phyloP scores from a whole-genome alignment of 2,113 vertebrate species.

The Rynchops niger region DNA sequence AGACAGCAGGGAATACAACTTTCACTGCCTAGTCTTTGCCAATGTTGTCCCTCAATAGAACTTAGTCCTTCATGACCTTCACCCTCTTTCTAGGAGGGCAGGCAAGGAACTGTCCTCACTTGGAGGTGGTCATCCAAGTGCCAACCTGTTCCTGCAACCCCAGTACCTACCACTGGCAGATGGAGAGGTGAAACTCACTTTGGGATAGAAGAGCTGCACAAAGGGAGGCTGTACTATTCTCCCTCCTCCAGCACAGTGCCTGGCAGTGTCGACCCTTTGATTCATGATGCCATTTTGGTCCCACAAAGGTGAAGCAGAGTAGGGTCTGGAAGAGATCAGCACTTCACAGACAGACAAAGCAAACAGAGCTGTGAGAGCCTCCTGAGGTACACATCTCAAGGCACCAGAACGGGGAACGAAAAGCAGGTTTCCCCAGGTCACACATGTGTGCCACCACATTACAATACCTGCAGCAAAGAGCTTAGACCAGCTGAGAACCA shows the following conservation, averaged over 20 bases:
- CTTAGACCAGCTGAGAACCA: neutral
- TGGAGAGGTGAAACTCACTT: neutral
- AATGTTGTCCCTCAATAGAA: neutral
- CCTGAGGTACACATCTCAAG: neutral
- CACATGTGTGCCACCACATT: neutral
- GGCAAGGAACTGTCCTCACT: neutral
- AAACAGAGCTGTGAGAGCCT: neutral
- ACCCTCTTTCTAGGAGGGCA: neutral
- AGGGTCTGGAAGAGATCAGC: neutral
- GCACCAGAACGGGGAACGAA: neutral
- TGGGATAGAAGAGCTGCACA: neutral
- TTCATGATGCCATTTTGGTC: neutral
- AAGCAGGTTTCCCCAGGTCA: neutral
- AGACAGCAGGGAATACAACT: neutral
- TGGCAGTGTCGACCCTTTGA: rapidly evolving
- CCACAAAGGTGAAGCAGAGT: rapidly evolving
- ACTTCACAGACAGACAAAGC: neutral
- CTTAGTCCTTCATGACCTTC: neutral
- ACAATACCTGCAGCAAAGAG: neutral
- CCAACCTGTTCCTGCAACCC: neutral
- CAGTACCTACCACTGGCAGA: neutral
- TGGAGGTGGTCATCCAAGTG: neutral
- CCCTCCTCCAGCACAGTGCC: neutral
- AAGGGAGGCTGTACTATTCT: neutral
- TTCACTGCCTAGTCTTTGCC: neutral